Conservation (phyloP, 2,797 vertebrate species). For the Pseudochaenichthys georgianus region DNA sequence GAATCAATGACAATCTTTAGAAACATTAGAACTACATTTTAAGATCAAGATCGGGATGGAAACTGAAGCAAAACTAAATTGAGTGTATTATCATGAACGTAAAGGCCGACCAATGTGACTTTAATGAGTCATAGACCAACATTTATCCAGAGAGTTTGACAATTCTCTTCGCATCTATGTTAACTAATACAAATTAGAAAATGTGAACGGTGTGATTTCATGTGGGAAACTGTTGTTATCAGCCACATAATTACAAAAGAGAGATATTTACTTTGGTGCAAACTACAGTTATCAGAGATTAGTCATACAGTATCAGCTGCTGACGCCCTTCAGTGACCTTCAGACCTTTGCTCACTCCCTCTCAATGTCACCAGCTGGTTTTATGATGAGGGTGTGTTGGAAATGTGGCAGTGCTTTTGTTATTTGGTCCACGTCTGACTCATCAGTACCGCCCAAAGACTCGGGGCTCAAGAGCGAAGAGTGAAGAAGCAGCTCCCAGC, state of each 20-base stretch:
- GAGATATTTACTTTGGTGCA: neutral
- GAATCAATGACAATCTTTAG: neutral
- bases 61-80: neutral
- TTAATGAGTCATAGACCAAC: neutral
- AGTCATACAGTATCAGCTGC: conserved; percentile 27
- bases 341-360: neutral
- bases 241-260: neutral
- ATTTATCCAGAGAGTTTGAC: neutral
- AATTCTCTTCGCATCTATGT: neutral
- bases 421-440: neutral
- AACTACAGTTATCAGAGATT: neutral
- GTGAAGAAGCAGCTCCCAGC: neutral
- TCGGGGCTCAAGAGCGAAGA: neutral
- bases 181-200: neutral
- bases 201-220: neutral
- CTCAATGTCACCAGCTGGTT: conserved; percentile 9
- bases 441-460: conserved; percentile 1
- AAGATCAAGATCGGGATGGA: neutral
- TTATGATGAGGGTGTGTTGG: neutral
- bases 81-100: neutral
- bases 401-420: neutral
- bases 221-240: neutral
- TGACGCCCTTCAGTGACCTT: conserved; percentile 13
- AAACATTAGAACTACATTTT: neutral
- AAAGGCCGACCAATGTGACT: neutral